Percentiles rank a stretch among this genome's conserved stretches.
Evolutionary conservation across 2,888 invertebrate species (phyloP).

Genomic region (Formica aserva): DNA sequence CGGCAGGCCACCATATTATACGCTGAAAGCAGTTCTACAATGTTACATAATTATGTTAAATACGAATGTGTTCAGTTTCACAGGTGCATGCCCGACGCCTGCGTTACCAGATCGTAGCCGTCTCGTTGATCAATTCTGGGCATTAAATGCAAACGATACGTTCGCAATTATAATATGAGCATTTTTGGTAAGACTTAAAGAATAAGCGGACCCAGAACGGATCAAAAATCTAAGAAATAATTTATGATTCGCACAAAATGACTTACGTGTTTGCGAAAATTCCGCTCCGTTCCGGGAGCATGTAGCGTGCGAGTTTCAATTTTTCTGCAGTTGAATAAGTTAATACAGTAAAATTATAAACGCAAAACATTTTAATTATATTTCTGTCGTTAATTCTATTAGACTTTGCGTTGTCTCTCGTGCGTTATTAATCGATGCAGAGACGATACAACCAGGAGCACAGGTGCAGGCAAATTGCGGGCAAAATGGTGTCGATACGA

Average conservation of each 20-base stretch:
- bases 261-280: not conserved
- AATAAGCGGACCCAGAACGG: slow-evolving; percentile 28
- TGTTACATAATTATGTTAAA: slow-evolving; percentile 83
- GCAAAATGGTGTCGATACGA: slow-evolving; percentile 50
- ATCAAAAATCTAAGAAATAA: slow-evolving; percentile 35
- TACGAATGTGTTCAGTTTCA: slow-evolving; percentile 66
- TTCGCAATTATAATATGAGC: not conserved
- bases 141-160: slow-evolving; percentile 6
- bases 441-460: slow-evolving; percentile 70
- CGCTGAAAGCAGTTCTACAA: slow-evolving; percentile 91
- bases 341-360: not conserved
- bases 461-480: slow-evolving; percentile 75
- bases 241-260: not conserved
- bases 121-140: slow-evolving; percentile 50
- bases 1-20: slow-evolving; percentile 99
- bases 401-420: not conserved
- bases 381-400: not conserved
- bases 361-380: not conserved
- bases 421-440: not conserved
- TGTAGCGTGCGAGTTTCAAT: not conserved
- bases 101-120: slow-evolving; percentile 72
- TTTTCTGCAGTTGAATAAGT: not conserved
- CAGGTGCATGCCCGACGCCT: slow-evolving; percentile 77
- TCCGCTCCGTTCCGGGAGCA: too few relatives aligned
- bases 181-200: not conserved